Conservation (phyloP, 1,140 invertebrate genomes). For the Thaumatotibia leucotreta region DNA sequence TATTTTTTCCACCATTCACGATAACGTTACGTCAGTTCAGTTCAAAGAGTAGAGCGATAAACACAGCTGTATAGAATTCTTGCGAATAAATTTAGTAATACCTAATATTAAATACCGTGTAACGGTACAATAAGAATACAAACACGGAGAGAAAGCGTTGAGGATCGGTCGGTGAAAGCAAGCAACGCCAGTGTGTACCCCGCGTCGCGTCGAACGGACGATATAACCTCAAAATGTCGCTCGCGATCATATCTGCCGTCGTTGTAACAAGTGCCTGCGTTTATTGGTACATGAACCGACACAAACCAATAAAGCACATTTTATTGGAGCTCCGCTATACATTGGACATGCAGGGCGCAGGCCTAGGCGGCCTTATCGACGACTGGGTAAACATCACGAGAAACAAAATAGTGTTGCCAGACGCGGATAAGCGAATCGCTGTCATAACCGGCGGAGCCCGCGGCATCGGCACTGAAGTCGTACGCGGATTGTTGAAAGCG, state of each 20-base stretch:
- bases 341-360: conserved; percentile 62
- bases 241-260: conserved; percentile 44
- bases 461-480: conserved; percentile 90
- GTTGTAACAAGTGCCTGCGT: conserved; percentile 39
- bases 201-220: conserved; percentile 45
- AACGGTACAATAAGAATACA: conserved; percentile 56
- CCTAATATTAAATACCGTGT: conserved; percentile 26
- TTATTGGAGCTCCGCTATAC: conserved; percentile 56
- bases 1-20: too few relatives aligned
- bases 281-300: conserved; percentile 64
- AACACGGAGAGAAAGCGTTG: conserved; percentile 53
- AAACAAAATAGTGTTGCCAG: conserved; percentile 66
- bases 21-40: not conserved
- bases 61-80: not conserved
- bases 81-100: not conserved
- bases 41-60: not conserved
- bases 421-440: conserved; percentile 80
- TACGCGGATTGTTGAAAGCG: conserved; percentile 86
- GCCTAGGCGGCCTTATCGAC: conserved; percentile 62
- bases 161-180: conserved; percentile 66
- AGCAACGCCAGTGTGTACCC: conserved; percentile 38
- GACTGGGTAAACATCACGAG: conserved; percentile 58
- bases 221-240: conserved; percentile 62
- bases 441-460: conserved; percentile 92
- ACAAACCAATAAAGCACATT: conserved; percentile 59